Base-by-base conservation (phyloP, 2,113 vertebrate species). In the Rhegmatorhina hoffmannsi region DNA sequence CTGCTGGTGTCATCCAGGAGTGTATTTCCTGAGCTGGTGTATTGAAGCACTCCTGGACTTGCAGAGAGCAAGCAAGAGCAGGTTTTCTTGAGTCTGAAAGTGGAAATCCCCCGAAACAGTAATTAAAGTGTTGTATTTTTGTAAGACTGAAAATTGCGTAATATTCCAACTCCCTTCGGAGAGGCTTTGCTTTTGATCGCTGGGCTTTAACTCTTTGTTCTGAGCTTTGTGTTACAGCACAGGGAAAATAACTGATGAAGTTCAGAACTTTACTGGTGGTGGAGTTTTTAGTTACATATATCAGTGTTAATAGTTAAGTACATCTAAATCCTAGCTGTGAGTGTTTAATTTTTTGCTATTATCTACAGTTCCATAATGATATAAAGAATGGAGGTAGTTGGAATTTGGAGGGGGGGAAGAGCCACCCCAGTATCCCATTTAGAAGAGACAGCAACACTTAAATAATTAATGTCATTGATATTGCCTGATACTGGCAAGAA, bases 81-180 rank as follows among this genome's bases (percentile, higher is more conserved):
- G 66, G 86, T 72, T 70, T 33, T 77, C 44, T 73, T 46, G 47
- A 1, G 24, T 81, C 55, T 58, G 80, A 25, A 77, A 73, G 46
- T 97, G 95, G 96, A 96, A 96, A 96, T 96, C 93, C 94, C 95
- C 95, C 87, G 40, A 82, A 93, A 6, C 62, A 10, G 62, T 56
- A 92, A 75, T 90, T 73, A 87, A n/a, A 78, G 85, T 83, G 40
- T 21, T 69, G 36, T 34, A 36, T 28, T 23, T 80, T 84, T 86
- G 74, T 49, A 76, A 58, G 43, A 60, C n/a, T 84, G 64, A 13
- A 63, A 40, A 44, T 78, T 86, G 43, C 3, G 0, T 31, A 38
- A 49, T 78, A 79, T 67, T 74, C 55, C 66, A 73, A 62, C 62
- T 56, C 11, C 19, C 47, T 73, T 3, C 3, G 58, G 53, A 36